A percentile compares a stretch with the other conserved stretches of the same genome.
Conservation (phyloP, 2,888 invertebrate species). For the Achlya flavicornis region DNA sequence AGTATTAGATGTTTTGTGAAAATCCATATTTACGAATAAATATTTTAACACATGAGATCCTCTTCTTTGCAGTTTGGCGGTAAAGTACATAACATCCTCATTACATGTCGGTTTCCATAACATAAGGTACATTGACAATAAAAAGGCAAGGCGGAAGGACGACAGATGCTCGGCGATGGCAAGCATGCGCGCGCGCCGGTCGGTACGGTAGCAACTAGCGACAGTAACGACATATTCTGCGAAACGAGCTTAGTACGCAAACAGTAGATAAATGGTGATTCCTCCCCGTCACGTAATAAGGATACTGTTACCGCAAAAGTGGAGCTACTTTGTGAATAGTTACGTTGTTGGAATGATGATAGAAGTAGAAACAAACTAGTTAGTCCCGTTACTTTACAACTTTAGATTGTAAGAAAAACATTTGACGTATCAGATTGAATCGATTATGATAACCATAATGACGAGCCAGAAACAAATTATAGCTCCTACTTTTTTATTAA, state of each 20-base stretch:
- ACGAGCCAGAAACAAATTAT: constrained; percentile 1
- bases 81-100: constrained; percentile 12
- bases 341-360: constrained; percentile 2
- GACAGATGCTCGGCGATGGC: constrained; percentile 49
- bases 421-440: not conserved
- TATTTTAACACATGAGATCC: not conserved
- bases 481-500: constrained; percentile 22
- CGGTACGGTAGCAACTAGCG: constrained; percentile 6
- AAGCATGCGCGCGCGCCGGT: constrained; percentile 34
- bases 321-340: constrained; percentile 22
- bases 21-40: not conserved
- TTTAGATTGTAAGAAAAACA: not conserved
- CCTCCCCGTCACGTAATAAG: constrained; percentile 66
- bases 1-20: not conserved
- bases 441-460: not conserved
- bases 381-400: constrained; percentile 7
- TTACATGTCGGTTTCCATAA: constrained; percentile 1
- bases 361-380: not conserved
- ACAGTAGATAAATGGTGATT: constrained; percentile 56
- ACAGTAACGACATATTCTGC: constrained; percentile 33
- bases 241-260: constrained; percentile 26
- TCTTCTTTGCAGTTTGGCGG: not conserved
- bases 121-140: constrained; percentile 9
- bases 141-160: constrained; percentile 49
- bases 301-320: constrained; percentile 56